Evolutionary conservation across 2,888 invertebrate species (phyloP), one percentile per base, ranked within the genome.

Genomic region (Zaprionus bogoriensis): DNA sequence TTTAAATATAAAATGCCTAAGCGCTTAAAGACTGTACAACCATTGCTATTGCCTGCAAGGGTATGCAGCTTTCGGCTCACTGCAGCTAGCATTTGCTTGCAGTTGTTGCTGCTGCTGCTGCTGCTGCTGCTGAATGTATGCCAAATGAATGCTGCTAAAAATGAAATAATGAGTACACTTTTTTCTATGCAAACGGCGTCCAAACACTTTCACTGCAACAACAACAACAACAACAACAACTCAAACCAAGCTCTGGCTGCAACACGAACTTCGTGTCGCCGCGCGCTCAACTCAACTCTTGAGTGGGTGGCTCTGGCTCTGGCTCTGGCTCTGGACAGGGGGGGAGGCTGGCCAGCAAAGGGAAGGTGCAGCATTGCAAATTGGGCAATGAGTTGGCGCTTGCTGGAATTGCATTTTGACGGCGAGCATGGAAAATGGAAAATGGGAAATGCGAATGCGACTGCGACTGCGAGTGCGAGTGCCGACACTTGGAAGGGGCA

Each of bases 141-240:
- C 74, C 72, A 70, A 58, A 53, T 47, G 60, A 72, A 74, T 70
- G 57, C 51, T 42, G 54, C 67, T 63, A 57, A 57, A 78, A 77
- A 78, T 63, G 54, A 78, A 67, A 75, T 75, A 78, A 78, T 71
- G 67, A 75, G 71, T 66, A 71, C 64, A 74, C 57, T 66, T 42
- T 53, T 59, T 20, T 47, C 14, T 74, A 53, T 62, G 53, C 72
- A 71, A 54, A 55, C 62, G 48, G 46, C 53, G 68, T 41, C 55
- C 44, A 75, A 75, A 69, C 73, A 79, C 76, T 79, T 76, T 79
- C 79, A 79, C 79, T 76, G 9, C 55, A 46, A 10, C 47, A 39
- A 41, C 50, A 51, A 10, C 36, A 42, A 2, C 23, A 47, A 7
- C 38, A 23, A 30, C 10, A 14, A n/a, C n/a, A 30, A 1, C 10